Evolutionary conservation across 1,140 invertebrate genomes (phyloP).

Genomic region (Drosophila eugracilis): DNA sequence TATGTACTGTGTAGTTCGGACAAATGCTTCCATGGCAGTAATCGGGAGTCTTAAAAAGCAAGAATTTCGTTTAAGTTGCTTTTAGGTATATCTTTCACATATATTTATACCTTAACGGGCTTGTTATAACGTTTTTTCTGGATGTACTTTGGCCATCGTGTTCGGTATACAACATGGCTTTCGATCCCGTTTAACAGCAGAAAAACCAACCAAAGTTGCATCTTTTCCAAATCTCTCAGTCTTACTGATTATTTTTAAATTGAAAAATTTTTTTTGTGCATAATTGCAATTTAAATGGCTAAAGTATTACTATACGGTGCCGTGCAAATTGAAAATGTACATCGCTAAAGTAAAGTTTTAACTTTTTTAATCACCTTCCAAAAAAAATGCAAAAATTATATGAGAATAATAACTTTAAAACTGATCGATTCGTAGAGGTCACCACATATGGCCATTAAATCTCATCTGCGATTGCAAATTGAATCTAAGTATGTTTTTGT

Average conservation of each 20-base stretch:
- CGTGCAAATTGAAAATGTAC: too few relatives aligned
- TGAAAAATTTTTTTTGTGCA: background rate
- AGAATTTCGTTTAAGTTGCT: too few relatives aligned
- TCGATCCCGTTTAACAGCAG: background rate
- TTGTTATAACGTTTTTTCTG: background rate
- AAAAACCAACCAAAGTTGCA: background rate
- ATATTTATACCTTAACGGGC: background rate
- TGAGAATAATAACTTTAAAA: background rate
- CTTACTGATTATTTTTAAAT: background rate
- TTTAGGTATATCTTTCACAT: background rate
- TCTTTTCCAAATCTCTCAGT: background rate
- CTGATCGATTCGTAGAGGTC: background rate
- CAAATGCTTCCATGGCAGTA: constrained; percentile 16
- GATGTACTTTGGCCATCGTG: constrained; percentile 4
- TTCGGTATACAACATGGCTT: background rate
- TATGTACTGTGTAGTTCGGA: background rate
- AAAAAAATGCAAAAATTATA: background rate
- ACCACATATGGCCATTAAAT: constrained; percentile 1
- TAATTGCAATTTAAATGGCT: constrained; percentile 9
- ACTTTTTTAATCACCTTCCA: background rate
- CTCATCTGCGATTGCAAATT: constrained; percentile 8
- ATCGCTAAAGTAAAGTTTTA: too few relatives aligned
- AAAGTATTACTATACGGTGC: background rate
- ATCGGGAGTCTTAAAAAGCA: background rate
- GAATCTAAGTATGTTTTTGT: constrained; percentile 17